Percentiles rank a stretch among this genome's conserved stretches.
Conservation (phyloP, 1,140 invertebrate species). For the Achatina immaculata region DNA sequence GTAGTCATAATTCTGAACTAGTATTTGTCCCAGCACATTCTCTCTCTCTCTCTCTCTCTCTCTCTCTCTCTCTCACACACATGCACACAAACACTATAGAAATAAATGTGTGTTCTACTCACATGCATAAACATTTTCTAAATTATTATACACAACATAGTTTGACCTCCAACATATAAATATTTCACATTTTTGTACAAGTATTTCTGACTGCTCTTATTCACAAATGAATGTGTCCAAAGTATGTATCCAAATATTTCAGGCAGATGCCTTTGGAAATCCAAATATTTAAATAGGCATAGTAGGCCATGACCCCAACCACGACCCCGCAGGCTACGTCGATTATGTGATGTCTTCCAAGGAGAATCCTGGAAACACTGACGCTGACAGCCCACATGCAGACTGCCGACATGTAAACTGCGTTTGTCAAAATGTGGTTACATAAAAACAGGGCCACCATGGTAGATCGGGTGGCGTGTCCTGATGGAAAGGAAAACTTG, state of each 20-base stretch:
- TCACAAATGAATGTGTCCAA: slow-evolving; percentile 63
- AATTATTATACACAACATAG: no score
- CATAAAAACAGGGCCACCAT: slow-evolving; percentile 78
- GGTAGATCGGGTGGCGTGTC: slow-evolving; percentile 89
- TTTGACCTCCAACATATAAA: no score
- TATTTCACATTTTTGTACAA: no score
- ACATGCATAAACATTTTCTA: no score
- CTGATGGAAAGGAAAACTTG: slow-evolving; percentile 95
- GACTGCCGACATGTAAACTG: slow-evolving; percentile 70
- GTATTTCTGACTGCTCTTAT: no score
- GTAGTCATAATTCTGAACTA: no score
- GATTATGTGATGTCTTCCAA: slow-evolving; percentile 87
- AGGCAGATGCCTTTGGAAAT: slow-evolving; percentile 51
- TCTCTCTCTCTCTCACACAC: no score
- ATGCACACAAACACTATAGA: no score
- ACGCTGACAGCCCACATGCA: slow-evolving; percentile 83
- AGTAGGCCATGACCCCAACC: slow-evolving; percentile 83
- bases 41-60: no score
- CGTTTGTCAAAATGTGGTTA: slow-evolving; percentile 45
- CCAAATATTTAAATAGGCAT: slow-evolving; percentile 73
- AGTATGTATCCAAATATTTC: slow-evolving; percentile 55
- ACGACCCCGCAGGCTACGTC: slow-evolving; percentile 85
- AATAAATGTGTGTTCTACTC: no score
- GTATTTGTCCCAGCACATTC: no score
- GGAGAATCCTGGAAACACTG: slow-evolving; percentile 83